A percentile compares a stretch with the other conserved stretches of the same genome.
Evolutionary conservation across 2,797 vertebrate genomes (phyloP).

Genomic region (Arctocebus calabarensis): DNA sequence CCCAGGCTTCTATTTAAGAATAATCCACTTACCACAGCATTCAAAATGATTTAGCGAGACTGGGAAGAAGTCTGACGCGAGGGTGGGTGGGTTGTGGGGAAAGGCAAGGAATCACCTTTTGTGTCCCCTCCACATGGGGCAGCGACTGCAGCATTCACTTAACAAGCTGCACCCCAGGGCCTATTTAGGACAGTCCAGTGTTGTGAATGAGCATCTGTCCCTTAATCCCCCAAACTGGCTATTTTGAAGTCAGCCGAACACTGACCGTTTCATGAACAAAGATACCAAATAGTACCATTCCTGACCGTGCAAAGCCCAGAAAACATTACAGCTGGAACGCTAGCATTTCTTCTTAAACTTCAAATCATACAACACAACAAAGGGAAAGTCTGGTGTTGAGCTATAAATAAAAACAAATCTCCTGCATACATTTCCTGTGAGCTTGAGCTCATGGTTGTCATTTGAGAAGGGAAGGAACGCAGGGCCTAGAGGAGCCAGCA

Average conservation of each 20-base stretch:
- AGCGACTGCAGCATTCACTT: neutral
- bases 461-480: neutral
- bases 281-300: neutral
- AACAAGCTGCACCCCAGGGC: neutral
- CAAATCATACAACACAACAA: neutral
- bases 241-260: neutral
- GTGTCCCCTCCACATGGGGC: neutral
- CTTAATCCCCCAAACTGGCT: neutral
- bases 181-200: neutral
- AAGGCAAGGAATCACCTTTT: neutral
- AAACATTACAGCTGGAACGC: neutral
- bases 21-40: constrained; percentile 69
- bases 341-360: constrained; percentile 8
- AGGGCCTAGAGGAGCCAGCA: neutral
- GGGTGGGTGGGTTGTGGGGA: too few species aligned
- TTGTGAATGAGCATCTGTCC: neutral
- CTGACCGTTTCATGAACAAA: constrained; percentile 31
- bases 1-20: constrained; percentile 62
- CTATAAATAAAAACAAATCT: neutral
- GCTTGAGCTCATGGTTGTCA: neutral
- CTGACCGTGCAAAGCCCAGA: neutral
- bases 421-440: neutral
- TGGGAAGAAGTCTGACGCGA: neutral
- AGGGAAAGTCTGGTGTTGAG: neutral
- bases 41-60: constrained; percentile 65